Conservation (phyloP, 2,797 vertebrate genomes). For the Anisognathus igniventris region DNA sequence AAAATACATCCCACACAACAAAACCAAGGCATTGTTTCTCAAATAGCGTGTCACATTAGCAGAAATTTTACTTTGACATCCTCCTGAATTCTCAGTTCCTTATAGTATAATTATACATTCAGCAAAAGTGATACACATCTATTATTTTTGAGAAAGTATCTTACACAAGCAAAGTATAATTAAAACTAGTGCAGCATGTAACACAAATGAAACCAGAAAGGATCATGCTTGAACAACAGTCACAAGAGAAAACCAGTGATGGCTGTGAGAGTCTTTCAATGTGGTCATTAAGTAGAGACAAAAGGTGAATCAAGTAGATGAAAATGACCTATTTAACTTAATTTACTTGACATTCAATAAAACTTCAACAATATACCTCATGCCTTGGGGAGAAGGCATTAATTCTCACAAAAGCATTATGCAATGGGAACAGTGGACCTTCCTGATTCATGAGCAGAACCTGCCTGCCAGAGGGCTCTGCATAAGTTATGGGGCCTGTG, state of each 20-base stretch:
- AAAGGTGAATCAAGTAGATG: not conserved
- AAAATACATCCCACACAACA: not conserved
- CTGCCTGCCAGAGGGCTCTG: not conserved
- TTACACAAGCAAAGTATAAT: not conserved
- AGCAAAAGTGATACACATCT: not conserved
- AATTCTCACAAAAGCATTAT: not conserved
- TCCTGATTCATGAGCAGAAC: not conserved
- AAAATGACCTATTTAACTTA: not conserved
- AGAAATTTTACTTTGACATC: not conserved
- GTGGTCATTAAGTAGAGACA: not conserved
- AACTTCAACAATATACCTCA: not conserved
- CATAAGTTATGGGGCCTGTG: not conserved
- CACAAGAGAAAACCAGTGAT: not conserved
- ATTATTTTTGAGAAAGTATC: not conserved
- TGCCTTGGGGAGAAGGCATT: not conserved
- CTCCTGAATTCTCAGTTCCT: slow-evolving; percentile 1
- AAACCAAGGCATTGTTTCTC: slow-evolving; percentile 17
- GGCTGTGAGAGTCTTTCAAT: not conserved
- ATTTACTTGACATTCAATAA: not conserved
- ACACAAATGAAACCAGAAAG: not conserved
- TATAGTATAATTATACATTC: not conserved
- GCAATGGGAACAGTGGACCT: not conserved
- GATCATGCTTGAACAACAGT: not conserved
- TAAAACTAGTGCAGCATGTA: slow-evolving; percentile 35
- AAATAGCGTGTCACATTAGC: not conserved